Conservation (phyloP, 1,140 invertebrate species). For the Orchesella cincta region DNA sequence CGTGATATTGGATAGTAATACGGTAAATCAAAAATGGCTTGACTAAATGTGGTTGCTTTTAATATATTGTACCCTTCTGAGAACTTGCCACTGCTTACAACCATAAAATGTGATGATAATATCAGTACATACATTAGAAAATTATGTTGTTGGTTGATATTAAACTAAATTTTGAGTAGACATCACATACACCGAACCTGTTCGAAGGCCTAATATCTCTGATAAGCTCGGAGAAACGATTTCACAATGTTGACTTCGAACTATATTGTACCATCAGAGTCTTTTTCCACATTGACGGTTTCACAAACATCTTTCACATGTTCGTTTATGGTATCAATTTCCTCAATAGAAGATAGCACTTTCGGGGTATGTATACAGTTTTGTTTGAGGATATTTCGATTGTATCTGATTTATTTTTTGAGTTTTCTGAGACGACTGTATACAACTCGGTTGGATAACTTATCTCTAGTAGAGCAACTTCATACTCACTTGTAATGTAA, state of each 20-base stretch:
- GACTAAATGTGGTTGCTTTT: not conserved
- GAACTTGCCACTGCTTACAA: not conserved
- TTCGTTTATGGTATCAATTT: too few relatives aligned
- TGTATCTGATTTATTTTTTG: too few relatives aligned
- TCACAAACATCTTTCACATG: not conserved
- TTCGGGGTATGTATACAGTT: too few relatives aligned
- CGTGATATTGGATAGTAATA: not conserved
- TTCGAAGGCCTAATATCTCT: not conserved
- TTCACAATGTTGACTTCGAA: not conserved
- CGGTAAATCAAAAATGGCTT: not conserved
- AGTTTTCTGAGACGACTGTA: not conserved
- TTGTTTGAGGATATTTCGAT: too few relatives aligned
- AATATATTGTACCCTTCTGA: not conserved
- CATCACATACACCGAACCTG: not conserved
- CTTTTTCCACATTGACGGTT: not conserved
- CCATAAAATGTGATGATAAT: not conserved
- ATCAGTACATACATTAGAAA: slow-evolving; percentile 8
- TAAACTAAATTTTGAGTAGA: not conserved
- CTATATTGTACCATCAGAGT: not conserved
- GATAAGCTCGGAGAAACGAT: not conserved
- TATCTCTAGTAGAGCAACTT: not conserved
- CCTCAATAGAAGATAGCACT: too few relatives aligned
- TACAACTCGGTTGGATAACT: not conserved
- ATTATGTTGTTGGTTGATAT: slow-evolving; percentile 1
- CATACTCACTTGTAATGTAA: not conserved